Evolutionary conservation across 2,888 invertebrate genomes (phyloP).

Genomic region (Lottia gigantea): DNA sequence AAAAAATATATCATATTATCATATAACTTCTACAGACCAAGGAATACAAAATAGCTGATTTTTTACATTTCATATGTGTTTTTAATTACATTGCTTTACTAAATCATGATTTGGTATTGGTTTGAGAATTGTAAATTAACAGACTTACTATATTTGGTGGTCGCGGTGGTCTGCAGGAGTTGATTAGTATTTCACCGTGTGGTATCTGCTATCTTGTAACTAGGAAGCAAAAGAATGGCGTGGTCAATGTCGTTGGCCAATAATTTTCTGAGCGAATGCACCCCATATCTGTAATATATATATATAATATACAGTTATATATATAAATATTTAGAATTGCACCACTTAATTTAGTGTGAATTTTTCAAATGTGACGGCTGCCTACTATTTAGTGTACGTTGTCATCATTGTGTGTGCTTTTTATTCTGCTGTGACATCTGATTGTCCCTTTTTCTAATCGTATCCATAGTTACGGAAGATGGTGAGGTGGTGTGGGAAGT

Average conservation of each 20-base stretch:
- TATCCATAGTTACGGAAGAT: constrained; percentile 52
- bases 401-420: constrained; percentile 34
- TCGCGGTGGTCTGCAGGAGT: not conserved
- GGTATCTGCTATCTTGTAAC: not conserved
- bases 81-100: too few species aligned
- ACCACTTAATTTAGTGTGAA: constrained; percentile 11
- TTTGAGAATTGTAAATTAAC: too few species aligned
- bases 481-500: constrained; percentile 57
- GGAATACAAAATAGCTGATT: too few species aligned
- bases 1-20: too few species aligned
- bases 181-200: too few species aligned
- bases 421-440: constrained; percentile 55
- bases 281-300: not conserved
- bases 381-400: constrained; percentile 10
- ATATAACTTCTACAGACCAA: too few species aligned
- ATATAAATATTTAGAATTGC: constrained; percentile 1
- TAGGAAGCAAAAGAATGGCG: not conserved
- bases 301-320: not conserved
- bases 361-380: constrained; percentile 9
- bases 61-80: too few species aligned
- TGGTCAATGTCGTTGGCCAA: too few species aligned
- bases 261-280: not conserved
- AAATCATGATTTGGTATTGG: too few species aligned
- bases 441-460: constrained; percentile 48
- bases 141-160: not conserved